Base-by-base conservation (phyloP, 2,113 vertebrate species). In the Pterocles gutturalis region DNA sequence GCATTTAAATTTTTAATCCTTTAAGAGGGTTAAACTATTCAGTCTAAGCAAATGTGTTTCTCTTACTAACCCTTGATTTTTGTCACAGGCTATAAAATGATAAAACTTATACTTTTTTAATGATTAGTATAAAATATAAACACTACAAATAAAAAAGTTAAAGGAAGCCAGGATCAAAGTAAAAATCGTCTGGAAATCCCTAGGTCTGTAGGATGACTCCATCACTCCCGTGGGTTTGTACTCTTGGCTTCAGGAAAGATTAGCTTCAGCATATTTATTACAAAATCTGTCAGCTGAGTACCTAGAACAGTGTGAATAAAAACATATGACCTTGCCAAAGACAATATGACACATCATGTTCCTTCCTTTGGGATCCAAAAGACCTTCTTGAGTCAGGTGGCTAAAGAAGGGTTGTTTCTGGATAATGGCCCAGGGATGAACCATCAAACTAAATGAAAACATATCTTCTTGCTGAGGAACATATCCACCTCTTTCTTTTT, bases 101-200 rank as follows among this genome's bases (percentile, higher is more conserved):
- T 20, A 76, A 58, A 81, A 58, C 29, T 49, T 41, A 57, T 6
- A n/a, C n/a, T 38, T 75, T 91, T 88, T 83, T 41, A 66, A 84
- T 86, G 6, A 62, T 73, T 78, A 75, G 21, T 65, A 78, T 46
- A 8, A 92, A 88, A 89, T 57, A 75, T 38, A 90, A 92, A 93
- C 26, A 78, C 2, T 18, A 92, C 73, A 92, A 95, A 93, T 92
- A 90, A 92, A 90, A 86, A 90, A 96, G 33, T 60, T 64, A 90
- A 94, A 93, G 67, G 64, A 94, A 89, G 54, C 5, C 25, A 90
- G 15, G 55, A 86, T 96, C 69, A 94, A 94, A 96, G 83, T 15
- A 89, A 84, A 96, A 93, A 70, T 83, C 11, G 83, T 94, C 48
- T 36, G 51, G 71, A 96, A 94, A 90, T 60, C 67, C 64, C 65